These are phyloP conservation scores for Garra rufa DNA, from an alignment of 2,113 vertebrate genomes.

Conservation along the genomic window DNA sequence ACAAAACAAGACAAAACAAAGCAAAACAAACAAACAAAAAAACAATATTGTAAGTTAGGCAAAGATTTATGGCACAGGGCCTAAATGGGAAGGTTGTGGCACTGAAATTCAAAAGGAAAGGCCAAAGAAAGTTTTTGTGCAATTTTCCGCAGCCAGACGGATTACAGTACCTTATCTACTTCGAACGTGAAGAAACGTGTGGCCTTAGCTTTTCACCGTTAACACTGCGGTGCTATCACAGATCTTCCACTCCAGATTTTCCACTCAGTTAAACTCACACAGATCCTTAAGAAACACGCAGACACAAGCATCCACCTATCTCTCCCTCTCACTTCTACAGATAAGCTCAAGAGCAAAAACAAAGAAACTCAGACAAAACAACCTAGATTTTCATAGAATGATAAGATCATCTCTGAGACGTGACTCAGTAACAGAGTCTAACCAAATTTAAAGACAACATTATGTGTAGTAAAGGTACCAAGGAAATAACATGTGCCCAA, in stretches of 20 bases:
- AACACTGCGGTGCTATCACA: conserved; percentile 36
- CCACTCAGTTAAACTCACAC: conserved; percentile 17
- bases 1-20: not conserved
- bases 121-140: not conserved
- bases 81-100: not conserved
- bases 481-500: too few species aligned
- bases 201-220: not conserved
- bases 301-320: conserved; percentile 35
- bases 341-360: conserved; percentile 50
- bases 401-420: conserved; percentile 11
- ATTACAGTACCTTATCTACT: not conserved
- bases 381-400: conserved; percentile 3
- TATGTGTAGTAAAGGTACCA: not conserved
- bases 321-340: conserved; percentile 37
- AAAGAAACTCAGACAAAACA: conserved; percentile 53
- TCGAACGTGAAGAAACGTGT: conserved; percentile 38
- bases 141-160: not conserved
- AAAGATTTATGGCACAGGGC: not conserved
- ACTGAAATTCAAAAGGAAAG: not conserved
- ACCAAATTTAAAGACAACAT: not conserved
- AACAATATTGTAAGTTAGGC: not conserved
- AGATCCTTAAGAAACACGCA: conserved; percentile 13
- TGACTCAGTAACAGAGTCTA: conserved; percentile 7
- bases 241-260: conserved; percentile 21
- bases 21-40: too few species aligned